Conservation (phyloP, 2,797 vertebrate genomes). For the Coranthus polyacanthus region DNA sequence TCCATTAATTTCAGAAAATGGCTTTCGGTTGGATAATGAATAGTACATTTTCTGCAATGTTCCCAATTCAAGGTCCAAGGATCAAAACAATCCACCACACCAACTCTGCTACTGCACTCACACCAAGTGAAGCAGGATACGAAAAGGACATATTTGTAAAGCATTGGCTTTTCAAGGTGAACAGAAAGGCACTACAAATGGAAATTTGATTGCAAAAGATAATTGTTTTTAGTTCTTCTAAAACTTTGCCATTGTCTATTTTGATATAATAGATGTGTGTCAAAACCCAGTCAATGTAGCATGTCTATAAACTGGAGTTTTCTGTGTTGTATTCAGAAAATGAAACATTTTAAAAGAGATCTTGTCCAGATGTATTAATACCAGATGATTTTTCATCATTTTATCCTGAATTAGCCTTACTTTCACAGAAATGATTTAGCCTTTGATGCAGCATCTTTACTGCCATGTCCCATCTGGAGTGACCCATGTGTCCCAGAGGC, state of each 20-base stretch:
- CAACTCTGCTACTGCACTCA: background rate
- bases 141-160: too few relatives aligned
- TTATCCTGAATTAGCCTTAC: background rate
- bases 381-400: background rate
- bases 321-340: too few relatives aligned
- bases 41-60: constrained; percentile 62
- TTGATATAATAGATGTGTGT: background rate
- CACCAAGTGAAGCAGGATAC: background rate
- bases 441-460: constrained; percentile 17
- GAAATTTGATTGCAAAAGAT: background rate
- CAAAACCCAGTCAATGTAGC: too few relatives aligned
- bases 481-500: constrained; percentile 49
- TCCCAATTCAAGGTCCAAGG: constrained; percentile 56
- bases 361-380: background rate
- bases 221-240: constrained; percentile 5
- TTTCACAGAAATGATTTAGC: constrained; percentile 25
- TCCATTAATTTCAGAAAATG: constrained; percentile 42
- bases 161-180: background rate
- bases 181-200: background rate
- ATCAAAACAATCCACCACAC: constrained; percentile 50
- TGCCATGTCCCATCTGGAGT: constrained; percentile 54
- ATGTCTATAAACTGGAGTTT: too few relatives aligned
- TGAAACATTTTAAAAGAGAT: too few relatives aligned
- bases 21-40: constrained; percentile 43
- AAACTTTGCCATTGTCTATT: too few relatives aligned